Conservation (phyloP, 2,888 invertebrate genomes). For the Caenorhabditis zanzibari region DNA sequence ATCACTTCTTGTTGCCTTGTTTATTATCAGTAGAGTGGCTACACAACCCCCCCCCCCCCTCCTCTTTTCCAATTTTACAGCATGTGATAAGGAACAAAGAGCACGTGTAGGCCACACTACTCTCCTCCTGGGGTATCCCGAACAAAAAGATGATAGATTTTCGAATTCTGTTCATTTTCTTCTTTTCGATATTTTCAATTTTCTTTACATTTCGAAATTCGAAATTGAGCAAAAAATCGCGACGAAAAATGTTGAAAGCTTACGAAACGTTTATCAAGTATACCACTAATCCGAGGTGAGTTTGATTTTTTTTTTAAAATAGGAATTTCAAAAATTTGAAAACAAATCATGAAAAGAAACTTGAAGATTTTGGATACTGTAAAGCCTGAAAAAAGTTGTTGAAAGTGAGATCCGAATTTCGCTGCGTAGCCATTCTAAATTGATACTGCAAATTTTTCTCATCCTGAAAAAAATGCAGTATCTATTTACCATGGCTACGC, state of each 20-base stretch:
- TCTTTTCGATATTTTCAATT: not conserved
- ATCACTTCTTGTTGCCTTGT: not conserved
- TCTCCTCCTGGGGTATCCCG: not conserved
- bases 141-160: not conserved
- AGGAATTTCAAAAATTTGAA: not conserved
- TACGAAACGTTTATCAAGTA: conserved; percentile 33
- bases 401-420: too few relatives aligned
- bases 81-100: conserved; percentile 35
- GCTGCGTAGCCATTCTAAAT: too few relatives aligned
- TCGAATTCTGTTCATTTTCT: not conserved
- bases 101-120: conserved; percentile 17
- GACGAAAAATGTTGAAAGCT: conserved; percentile 30
- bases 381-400: too few relatives aligned
- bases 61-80: conserved; percentile 4
- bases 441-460: too few relatives aligned
- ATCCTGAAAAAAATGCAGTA: too few relatives aligned
- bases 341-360: not conserved
- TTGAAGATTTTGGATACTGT: too few relatives aligned
- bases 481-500: too few relatives aligned
- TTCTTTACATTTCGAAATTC: not conserved
- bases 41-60: too few relatives aligned
- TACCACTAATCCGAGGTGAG: conserved; percentile 45
- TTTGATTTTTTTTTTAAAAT: not conserved
- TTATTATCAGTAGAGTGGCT: not conserved
- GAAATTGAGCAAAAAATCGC: not conserved